These are phyloP conservation scores for Eunapius fragilis DNA, from an alignment of 37 sponge, comb jelly and placozoan species.

Conservation along the genomic window DNA sequence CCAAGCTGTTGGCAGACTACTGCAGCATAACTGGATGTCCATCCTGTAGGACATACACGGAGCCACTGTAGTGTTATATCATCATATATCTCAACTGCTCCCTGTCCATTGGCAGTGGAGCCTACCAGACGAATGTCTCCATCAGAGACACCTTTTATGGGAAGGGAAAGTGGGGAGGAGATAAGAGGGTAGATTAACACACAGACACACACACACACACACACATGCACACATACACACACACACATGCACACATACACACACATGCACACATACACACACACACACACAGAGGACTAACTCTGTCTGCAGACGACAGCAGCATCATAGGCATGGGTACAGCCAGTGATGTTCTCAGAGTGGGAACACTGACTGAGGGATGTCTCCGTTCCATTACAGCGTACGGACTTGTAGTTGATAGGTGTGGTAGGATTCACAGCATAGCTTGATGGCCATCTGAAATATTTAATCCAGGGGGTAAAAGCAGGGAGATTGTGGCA, in stretches of 20 bases:
- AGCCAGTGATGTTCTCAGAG: neutral
- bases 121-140: constrained; percentile 48
- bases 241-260: neutral
- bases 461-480: neutral
- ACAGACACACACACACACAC: neutral
- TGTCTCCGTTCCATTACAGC: constrained; percentile 16
- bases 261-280: constrained; percentile 9
- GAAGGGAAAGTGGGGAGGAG: neutral
- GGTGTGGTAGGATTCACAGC: neutral
- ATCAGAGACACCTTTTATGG: neutral
- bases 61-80: neutral
- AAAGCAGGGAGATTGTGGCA: no score
- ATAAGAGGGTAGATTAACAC: no score
- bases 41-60: neutral
- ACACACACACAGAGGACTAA: constrained; percentile 15
- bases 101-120: constrained; percentile 1
- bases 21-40: constrained; percentile 8
- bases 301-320: constrained; percentile 43
- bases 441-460: neutral
- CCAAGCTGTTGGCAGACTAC: constrained; percentile 17
- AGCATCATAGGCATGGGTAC: constrained; percentile 19
- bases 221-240: neutral
- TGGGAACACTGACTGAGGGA: neutral
- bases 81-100: constrained; percentile 43
- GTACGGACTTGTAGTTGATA: neutral